Conservation (phyloP, 2,113 vertebrate genomes). For the Bucco capensis region DNA sequence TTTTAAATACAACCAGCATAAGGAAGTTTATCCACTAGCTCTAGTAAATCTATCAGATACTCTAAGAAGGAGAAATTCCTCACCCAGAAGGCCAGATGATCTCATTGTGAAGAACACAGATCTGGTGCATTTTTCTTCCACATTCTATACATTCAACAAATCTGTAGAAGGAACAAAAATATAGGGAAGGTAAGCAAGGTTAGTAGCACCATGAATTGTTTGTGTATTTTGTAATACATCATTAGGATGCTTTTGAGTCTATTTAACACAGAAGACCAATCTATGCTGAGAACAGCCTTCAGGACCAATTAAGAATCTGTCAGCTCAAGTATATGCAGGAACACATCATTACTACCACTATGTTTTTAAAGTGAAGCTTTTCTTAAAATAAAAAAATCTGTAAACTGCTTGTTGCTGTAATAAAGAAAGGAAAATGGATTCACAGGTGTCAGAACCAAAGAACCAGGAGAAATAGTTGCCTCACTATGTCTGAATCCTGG, state of each 20-base stretch:
- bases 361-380: neutral
- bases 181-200: neutral
- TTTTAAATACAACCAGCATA: neutral
- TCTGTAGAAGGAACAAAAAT: constrained; percentile 69
- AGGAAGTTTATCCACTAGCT: neutral
- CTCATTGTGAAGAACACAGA: constrained; percentile 96
- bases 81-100: constrained; percentile 96
- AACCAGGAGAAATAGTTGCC: neutral
- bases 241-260: neutral
- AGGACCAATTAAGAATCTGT: neutral
- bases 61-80: constrained; percentile 50
- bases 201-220: neutral
- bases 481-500: neutral
- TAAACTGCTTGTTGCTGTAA: neutral
- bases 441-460: neutral
- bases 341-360: neutral
- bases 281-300: neutral
- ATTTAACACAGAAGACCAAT: neutral
- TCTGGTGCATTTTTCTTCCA: constrained; percentile 98
- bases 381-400: neutral
- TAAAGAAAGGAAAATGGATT: neutral
- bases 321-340: neutral
- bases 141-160: constrained; percentile 96
- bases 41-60: neutral
- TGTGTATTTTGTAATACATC: neutral